A percentile compares a stretch with the other conserved stretches of the same genome.
Conservation (phyloP, 2,888 invertebrate genomes). For the Drosophila robusta region DNA sequence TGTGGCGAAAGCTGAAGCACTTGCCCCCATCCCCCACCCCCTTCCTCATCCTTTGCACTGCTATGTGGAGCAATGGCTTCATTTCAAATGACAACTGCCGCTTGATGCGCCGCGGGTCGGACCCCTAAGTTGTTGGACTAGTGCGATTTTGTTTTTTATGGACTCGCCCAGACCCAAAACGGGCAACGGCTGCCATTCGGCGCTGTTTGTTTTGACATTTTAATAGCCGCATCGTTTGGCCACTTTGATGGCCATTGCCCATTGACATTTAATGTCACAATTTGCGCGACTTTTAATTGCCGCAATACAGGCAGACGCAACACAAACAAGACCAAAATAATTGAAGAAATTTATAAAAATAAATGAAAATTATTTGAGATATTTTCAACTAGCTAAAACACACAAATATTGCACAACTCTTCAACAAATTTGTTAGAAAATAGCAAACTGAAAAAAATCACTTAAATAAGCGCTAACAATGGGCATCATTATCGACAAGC, state of each 20-base stretch:
- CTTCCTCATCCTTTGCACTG: slow-evolving; percentile 7
- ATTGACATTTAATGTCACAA: slow-evolving; percentile 74
- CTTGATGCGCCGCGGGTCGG: slow-evolving; percentile 69
- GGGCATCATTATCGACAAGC: slow-evolving; percentile 41
- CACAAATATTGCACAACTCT: not conserved
- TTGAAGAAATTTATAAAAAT: not conserved
- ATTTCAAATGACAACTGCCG: slow-evolving; percentile 75
- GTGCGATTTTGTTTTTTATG: slow-evolving; percentile 51
- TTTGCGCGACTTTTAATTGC: slow-evolving; percentile 63
- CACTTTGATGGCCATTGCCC: slow-evolving; percentile 59
- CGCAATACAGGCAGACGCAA: slow-evolving; percentile 2
- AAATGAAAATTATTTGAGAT: too few relatives aligned
- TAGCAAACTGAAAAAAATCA: slow-evolving; percentile 10
- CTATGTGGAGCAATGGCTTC: slow-evolving; percentile 75
- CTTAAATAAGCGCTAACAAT: slow-evolving; percentile 48
- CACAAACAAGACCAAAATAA: not conserved
- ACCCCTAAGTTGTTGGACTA: slow-evolving; percentile 43
- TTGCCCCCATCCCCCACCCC: not conserved
- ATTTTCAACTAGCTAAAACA: too few relatives aligned
- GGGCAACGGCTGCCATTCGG: slow-evolving; percentile 51
- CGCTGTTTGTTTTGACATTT: slow-evolving; percentile 73
- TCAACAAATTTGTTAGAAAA: not conserved
- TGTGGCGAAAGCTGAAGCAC: slow-evolving; percentile 58
- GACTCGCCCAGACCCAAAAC: slow-evolving; percentile 51
- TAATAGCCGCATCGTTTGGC: slow-evolving; percentile 67